Evolutionary conservation across 2,888 invertebrate species (phyloP), one percentile per base, ranked within the genome.

Genomic region (Rhagophthalmus giganteus): DNA sequence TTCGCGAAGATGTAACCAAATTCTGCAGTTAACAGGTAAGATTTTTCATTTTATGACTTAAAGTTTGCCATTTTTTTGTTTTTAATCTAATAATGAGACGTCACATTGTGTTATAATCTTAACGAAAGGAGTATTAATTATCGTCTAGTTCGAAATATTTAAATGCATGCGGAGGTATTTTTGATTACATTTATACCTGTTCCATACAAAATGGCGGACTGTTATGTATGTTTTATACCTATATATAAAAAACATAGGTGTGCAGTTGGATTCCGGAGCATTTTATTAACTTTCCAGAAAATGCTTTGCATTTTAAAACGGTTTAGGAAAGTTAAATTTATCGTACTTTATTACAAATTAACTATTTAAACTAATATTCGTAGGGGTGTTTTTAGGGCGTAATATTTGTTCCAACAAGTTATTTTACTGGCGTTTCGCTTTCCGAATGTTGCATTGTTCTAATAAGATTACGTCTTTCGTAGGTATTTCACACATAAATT

Each of bases 121-220:
- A 14, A 12, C 15, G 14, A 7, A 32, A 7, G 13, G 15, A 4
- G 9, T n/a, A n/a, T n/a, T n/a, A n/a, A n/a, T n/a, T n/a, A n/a
- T n/a, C n/a, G n/a, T n/a, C n/a, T n/a, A n/a, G n/a, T n/a, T n/a
- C n/a, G n/a, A n/a, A n/a, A n/a, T n/a, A n/a, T n/a, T 14, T 14
- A 13, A 32, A 37, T 28, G 47, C 34, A 48, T 46, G 46, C 47
- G 35, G 25, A 41, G 16, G 39, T 32, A 24, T 56, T 54, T 42
- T 48, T 49, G 41, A 45, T 53, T 38, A 47, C 39, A 37, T 44
- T 56, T 46, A 56, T 57, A 57, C 57, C 57, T 55, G 57, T 57
- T 57, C 39, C 54, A 30, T 50, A 55, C 57, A 57, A 57, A 57
- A 57, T 57, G 57, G 57, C 57, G 48, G 57, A 55, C 48, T 54